Base-by-base conservation (phyloP, 1,140 invertebrate genomes). In the Calycopis cecrops region DNA sequence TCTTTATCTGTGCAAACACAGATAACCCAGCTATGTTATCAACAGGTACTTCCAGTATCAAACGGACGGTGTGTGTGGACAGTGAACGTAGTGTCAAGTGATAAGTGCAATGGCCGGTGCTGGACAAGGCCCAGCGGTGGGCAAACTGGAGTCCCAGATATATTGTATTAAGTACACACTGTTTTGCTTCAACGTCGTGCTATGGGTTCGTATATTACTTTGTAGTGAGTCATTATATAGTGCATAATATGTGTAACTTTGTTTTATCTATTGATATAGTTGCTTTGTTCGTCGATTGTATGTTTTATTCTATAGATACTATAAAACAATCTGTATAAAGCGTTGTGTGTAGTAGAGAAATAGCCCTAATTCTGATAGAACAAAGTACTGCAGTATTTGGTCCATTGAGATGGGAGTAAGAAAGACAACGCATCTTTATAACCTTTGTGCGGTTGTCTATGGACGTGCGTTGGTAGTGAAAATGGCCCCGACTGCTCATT, bases 81-180 rank as follows among this genome's bases (percentile, higher is more conserved):
- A 68, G 71, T 84, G 71, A 64, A 61, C 21, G 57, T 67, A 65
- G 57, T 28, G 21, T 66, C 62, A 66, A 70, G 71, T 14, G n/a
- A 53, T 42, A 18, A 12, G 37, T 79, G 71, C 52, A 59, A 87
- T 86, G 81, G 83, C 79, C 42, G 79, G 79, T 50, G 71, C 75
- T 65, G 83, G 83, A 37, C 77, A 82, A 67, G 87, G 83, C 14
- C 71, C 80, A 35, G 83, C 80, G 2, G 79, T 81, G 0, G 85
- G 88, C 7, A 87, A 87, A 63, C 78, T 93, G 57, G 92, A 93
- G 68, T 90, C 89, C 34, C 90, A 91, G 57, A 93, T 94, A 60
- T 91, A 90, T 56, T 90, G 90, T 67, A 89, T 93, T 48, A 93
- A 93, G 71, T 93, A 92, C 65, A 92, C 90, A 11, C 85, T 93